A percentile compares a stretch with the other conserved stretches of the same genome.
Evolutionary conservation across 2,113 vertebrate genomes (phyloP).

Genomic region (Empidonax traillii): DNA sequence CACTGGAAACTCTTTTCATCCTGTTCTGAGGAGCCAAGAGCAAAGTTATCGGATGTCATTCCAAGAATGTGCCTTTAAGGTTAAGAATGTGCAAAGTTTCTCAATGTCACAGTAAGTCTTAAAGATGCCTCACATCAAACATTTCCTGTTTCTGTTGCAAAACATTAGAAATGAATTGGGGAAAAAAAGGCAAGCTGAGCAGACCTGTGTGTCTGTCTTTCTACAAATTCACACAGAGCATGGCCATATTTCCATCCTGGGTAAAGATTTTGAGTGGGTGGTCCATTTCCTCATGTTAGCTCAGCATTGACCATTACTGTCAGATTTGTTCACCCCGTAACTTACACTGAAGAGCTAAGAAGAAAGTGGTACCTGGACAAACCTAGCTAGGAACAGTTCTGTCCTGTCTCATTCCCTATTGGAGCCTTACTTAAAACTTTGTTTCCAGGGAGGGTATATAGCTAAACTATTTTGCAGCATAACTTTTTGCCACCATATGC

Average conservation of each 20-base stretch:
- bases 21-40: constrained; percentile 66
- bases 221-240: not conserved
- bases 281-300: not conserved
- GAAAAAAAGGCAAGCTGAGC: not conserved
- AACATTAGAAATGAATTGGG: not conserved
- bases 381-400: not conserved
- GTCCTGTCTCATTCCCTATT: not conserved
- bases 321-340: not conserved
- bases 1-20: constrained; percentile 66
- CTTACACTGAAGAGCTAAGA: not conserved
- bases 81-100: constrained; percentile 53
- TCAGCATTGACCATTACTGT: not conserved
- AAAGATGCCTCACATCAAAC: constrained; percentile 55
- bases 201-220: not conserved
- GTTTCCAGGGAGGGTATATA: not conserved
- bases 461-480: not conserved
- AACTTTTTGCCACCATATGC: not conserved
- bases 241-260: not conserved
- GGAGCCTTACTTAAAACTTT: not conserved
- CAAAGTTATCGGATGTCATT: constrained; percentile 34
- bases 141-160: constrained; percentile 63
- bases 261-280: not conserved
- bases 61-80: constrained; percentile 58
- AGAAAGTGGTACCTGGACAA: not conserved
- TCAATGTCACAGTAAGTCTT: constrained; percentile 23